Evolutionary conservation across 2,113 vertebrate genomes (phyloP), one percentile per base, ranked within the genome.

Genomic region (Halichoeres trimaculatus): DNA sequence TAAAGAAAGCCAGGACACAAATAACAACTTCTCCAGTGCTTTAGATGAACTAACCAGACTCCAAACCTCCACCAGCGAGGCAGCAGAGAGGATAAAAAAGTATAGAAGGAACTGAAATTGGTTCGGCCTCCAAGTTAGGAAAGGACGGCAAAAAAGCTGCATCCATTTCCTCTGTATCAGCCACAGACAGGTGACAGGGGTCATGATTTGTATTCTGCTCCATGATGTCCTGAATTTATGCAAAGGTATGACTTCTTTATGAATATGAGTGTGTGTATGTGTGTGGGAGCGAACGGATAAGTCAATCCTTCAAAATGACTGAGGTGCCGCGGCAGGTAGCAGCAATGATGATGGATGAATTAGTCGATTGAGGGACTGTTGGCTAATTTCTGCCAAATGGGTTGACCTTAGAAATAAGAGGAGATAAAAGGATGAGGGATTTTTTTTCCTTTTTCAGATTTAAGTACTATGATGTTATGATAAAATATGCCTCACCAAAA

Each of bases 191-290:
- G 45, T 65, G 73, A 61, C 65, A 16, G n/a, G 83, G 87, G 88
- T 89, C 87, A 70, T 26, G 19, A 80, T 90, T 88, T 78, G 76
- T 85, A 90, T 91, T 88, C 86, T 16, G 8, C n/a, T 45, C 83
- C 30, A 45, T 16, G 36, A 59, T 36, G 48, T 62, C 19, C 67
- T 71, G 61, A 78, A 75, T 84, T 72, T 76, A 82, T 87, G 76
- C 85, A 80, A 75, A 81, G 63, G 70, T 86, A 79, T 74, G 75
- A 77, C 65, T 80, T 84, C 54, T 78, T 74, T 74, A 57, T 69
- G 43, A 53, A 17, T 81, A 50, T 56, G 52, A 68, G 66, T 64
- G 61, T 40, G 38, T 56, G 56, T 68, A 61, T 63, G 61, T 74
- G 64, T 76, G 54, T 53, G 70, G 48, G 41, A 16, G 41, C 5